Base-by-base conservation (phyloP, 2,797 vertebrate species). In the Podarcis lilfordi region DNA sequence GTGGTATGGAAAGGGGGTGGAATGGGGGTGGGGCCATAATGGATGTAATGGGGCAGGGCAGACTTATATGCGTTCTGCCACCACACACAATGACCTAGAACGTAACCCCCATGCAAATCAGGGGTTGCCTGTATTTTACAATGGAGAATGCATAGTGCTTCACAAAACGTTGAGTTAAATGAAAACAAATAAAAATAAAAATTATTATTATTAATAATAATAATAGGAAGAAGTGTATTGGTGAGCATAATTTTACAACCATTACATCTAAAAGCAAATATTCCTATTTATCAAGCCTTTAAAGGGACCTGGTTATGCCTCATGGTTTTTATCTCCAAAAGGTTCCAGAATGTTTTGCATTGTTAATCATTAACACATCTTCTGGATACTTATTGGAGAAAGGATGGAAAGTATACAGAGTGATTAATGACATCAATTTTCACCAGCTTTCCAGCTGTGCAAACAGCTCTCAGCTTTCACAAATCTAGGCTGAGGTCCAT, bases 341-440 rank as follows among this genome's bases (percentile, higher is more conserved):
- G 45, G 8, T 35, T 50, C 37, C 76, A 45, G 25, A 17, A 76
- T 84, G 35, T 71, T 80, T 61, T 50, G 35, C 61, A 23, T 27
- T 86, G 29, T 87, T 40, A 32, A 32, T 78, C 81, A 59, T 75
- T 68, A 59, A 29, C 13, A 66, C 23, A n/a, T 74, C 80, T 86
- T 75, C 66, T 83, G 40, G 79, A 68, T 74, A 7, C 5, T 75
- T 8, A 17, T 29, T 91, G 68, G 23, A 13, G 32, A 89, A 92
- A 83, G 40, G 40, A 80, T 80, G 32, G 74, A 84, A 82, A 43
- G 21, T 23, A 25, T 79, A 61, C 2, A 87, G 68, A 1, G 29
- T 81, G 85, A n/a, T 72, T 85, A 64, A 77, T 59, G 68, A 55
- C 66, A 85, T 85, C 3, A 85, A 11, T 72, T 45, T 89, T 76